Evolutionary conservation across 2,888 invertebrate genomes (phyloP).

Genomic region (Noctua comes): DNA sequence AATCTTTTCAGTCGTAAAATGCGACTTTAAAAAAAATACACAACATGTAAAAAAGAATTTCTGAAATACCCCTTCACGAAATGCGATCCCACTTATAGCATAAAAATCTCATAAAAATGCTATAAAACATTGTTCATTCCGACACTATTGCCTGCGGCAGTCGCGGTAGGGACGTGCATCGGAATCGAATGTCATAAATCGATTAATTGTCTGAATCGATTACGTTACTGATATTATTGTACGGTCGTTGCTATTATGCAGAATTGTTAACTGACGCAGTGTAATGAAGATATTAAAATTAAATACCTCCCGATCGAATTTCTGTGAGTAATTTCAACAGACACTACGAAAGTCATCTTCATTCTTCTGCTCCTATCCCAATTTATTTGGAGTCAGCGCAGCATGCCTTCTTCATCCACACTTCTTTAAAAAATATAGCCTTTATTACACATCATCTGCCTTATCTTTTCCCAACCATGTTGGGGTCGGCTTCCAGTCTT

Average conservation of each 20-base stretch:
- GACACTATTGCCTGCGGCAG: slow-evolving; percentile 60
- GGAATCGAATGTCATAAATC: slow-evolving; percentile 55
- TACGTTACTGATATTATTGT: slow-evolving; percentile 48
- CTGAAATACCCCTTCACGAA: slow-evolving; percentile 54
- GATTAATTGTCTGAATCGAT: slow-evolving; percentile 53
- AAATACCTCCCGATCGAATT: not conserved
- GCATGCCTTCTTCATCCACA: not conserved
- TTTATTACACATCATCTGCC: too few relatives aligned
- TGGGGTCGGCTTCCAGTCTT: too few relatives aligned
- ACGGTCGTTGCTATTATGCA: slow-evolving; percentile 17
- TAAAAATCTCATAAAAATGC: slow-evolving; percentile 67
- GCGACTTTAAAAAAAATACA: slow-evolving; percentile 44
- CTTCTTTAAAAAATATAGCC: not conserved
- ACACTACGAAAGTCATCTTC: not conserved
- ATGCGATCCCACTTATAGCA: slow-evolving; percentile 62
- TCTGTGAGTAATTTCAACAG: not conserved
- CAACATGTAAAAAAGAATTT: slow-evolving; percentile 45
- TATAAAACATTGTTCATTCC: slow-evolving; percentile 69
- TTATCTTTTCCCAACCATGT: too few relatives aligned
- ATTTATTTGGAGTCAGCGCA: not conserved
- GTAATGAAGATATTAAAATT: slow-evolving; percentile 7
- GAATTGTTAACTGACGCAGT: slow-evolving; percentile 25
- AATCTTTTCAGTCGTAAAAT: slow-evolving; percentile 45
- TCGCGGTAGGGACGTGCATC: slow-evolving; percentile 59
- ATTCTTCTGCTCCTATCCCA: not conserved